Evolutionary conservation across 1,140 invertebrate species (phyloP).

Genomic region (Anadara kagoshimensis): DNA sequence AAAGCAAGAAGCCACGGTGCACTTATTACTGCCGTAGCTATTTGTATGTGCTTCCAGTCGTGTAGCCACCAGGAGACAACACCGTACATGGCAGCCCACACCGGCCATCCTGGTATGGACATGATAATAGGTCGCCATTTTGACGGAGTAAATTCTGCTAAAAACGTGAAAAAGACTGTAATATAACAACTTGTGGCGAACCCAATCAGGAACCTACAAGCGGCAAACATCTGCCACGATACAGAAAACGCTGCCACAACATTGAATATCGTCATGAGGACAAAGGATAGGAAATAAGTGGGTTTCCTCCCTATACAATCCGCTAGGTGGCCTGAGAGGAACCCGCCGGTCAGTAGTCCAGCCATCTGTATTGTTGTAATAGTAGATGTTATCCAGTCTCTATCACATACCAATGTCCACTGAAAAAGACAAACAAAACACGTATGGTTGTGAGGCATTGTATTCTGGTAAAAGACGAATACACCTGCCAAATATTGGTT

Average conservation of each 20-base stretch:
- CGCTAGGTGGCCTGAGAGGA: constrained; percentile 50
- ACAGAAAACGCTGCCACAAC: constrained; percentile 40
- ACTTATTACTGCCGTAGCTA: constrained; percentile 36
- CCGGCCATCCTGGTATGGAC: constrained; percentile 27
- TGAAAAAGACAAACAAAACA: constrained; percentile 26
- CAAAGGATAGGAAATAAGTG: constrained; percentile 44
- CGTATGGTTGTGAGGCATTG: not conserved
- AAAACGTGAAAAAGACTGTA: constrained; percentile 39
- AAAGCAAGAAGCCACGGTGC: constrained; percentile 46
- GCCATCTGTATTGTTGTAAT: constrained; percentile 64
- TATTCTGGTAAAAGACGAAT: not conserved
- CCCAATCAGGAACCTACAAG: constrained; percentile 55
- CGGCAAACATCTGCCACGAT: constrained; percentile 58
- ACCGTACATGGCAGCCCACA: constrained; percentile 31
- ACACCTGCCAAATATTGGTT: not conserved
- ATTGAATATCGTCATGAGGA: constrained; percentile 39
- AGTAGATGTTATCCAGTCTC: constrained; percentile 39
- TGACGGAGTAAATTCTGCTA: constrained; percentile 26
- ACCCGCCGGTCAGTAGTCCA: constrained; percentile 54
- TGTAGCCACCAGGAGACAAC: constrained; percentile 34
- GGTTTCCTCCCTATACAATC: constrained; percentile 57
- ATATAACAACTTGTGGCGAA: constrained; percentile 35
- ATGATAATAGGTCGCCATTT: constrained; percentile 30
- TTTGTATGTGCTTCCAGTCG: constrained; percentile 46
- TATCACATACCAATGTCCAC: constrained; percentile 60